Evolutionary conservation across 2,888 invertebrate species (phyloP).

Genomic region (Pterobdella sp.): DNA sequence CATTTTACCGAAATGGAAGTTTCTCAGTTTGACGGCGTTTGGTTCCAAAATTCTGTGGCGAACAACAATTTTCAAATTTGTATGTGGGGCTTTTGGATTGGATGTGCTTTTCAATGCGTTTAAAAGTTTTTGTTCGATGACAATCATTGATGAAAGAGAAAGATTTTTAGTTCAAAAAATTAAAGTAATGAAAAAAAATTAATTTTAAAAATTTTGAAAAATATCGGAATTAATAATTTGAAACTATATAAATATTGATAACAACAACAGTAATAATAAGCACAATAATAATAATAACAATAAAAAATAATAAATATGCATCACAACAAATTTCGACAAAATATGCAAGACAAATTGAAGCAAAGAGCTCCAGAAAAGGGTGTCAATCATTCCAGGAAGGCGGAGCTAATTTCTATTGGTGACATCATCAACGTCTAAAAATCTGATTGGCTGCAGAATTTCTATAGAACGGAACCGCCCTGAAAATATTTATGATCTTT

Average conservation of each 20-base stretch:
- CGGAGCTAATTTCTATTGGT: constrained; percentile 4
- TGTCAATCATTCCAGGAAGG: not conserved
- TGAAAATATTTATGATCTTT: not conserved
- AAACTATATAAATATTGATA: not conserved
- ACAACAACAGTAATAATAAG: not conserved
- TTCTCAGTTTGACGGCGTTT: too few relatives aligned
- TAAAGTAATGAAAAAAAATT: too few relatives aligned
- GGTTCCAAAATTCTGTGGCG: too few relatives aligned
- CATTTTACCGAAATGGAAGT: too few relatives aligned
- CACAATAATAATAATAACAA: not conserved
- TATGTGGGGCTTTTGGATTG: too few relatives aligned
- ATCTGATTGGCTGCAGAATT: not conserved
- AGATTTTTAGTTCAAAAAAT: too few relatives aligned
- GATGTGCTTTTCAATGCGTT: too few relatives aligned
- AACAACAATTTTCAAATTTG: too few relatives aligned
- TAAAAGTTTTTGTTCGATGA: too few relatives aligned
- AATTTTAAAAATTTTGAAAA: not conserved
- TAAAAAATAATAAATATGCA: not conserved
- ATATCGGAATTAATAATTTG: not conserved
- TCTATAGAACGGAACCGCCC: constrained; percentile 14
- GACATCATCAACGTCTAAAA: not conserved
- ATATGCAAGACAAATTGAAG: constrained; percentile 1
- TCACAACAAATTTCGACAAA: not conserved
- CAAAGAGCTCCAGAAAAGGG: not conserved
- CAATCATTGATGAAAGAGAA: too few relatives aligned